These are phyloP conservation scores for Malachius bipustulatus DNA, from an alignment of 2,888 invertebrate species.

Conservation along the genomic window DNA sequence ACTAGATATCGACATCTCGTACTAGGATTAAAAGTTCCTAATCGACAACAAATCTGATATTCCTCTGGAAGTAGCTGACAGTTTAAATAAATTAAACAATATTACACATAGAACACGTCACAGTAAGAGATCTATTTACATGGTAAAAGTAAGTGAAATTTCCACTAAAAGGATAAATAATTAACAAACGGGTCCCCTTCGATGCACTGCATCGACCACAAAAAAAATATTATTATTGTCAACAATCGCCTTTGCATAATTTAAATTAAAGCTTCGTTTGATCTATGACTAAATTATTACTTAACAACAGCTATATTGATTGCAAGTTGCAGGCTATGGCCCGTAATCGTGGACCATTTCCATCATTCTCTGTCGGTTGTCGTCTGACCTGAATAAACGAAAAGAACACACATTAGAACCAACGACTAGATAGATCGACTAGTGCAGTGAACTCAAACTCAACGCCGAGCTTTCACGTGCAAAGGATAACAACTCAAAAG, in stretches of 20 bases:
- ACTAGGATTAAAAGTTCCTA: too few relatives aligned
- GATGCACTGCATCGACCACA: too few relatives aligned
- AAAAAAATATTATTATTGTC: conserved; percentile 3
- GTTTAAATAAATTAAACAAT: conserved; percentile 18
- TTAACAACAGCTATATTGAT: too few relatives aligned
- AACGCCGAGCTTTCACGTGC: too few relatives aligned
- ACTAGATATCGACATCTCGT: too few relatives aligned
- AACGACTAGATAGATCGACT: background rate
- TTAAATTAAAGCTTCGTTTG: too few relatives aligned
- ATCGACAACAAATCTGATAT: background rate
- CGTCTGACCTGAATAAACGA: conserved; percentile 32
- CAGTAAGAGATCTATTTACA: conserved; percentile 13
- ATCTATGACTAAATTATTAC: too few relatives aligned
- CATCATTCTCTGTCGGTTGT: conserved; percentile 35
- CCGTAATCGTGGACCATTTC: conserved; percentile 38
- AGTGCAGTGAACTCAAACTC: too few relatives aligned
- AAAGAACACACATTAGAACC: conserved; percentile 12
- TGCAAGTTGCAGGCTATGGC: conserved; percentile 31
- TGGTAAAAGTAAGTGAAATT: too few relatives aligned
- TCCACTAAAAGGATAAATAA: too few relatives aligned
- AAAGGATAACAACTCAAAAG: conserved; percentile 6
- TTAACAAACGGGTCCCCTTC: too few relatives aligned
- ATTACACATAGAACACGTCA: conserved; percentile 21
- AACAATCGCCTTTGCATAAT: too few relatives aligned
- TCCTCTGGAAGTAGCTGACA: background rate